Evolutionary conservation across 2,113 vertebrate genomes (phyloP).

Genomic region (Panurus biarmicus): DNA sequence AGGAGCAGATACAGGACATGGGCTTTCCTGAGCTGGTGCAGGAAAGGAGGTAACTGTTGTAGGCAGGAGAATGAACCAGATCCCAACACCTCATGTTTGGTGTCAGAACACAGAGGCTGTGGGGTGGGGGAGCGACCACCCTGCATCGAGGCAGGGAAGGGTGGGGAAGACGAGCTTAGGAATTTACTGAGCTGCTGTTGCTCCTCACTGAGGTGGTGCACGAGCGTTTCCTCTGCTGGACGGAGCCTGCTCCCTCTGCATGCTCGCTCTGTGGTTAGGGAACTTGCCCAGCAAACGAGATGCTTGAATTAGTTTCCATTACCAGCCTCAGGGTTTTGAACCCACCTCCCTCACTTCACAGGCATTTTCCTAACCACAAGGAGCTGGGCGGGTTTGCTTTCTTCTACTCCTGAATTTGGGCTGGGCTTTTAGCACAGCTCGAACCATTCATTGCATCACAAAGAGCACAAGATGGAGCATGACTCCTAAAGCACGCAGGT

Average conservation of each 20-base stretch:
- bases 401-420: neutral
- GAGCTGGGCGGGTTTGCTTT: neutral
- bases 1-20: rapidly evolving
- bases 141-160: neutral
- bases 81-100: rapidly evolving
- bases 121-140: rapidly evolving
- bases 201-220: neutral
- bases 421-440: neutral
- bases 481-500: neutral
- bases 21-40: neutral
- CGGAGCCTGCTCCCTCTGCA: neutral
- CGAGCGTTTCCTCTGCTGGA: neutral
- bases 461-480: conserved; percentile 24
- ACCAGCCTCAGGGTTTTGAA: neutral
- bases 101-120: neutral
- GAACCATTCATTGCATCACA: neutral
- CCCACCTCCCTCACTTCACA: neutral
- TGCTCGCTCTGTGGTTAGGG: neutral
- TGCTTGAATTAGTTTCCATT: neutral
- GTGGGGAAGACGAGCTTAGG: neutral
- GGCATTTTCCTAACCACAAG: neutral
- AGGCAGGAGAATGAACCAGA: neutral
- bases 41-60: neutral
- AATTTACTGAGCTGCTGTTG: neutral
- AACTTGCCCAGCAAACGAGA: neutral